phyloP scores from a whole-genome alignment of 1,140 invertebrate species.

The Pentalonia nigronervosa region DNA sequence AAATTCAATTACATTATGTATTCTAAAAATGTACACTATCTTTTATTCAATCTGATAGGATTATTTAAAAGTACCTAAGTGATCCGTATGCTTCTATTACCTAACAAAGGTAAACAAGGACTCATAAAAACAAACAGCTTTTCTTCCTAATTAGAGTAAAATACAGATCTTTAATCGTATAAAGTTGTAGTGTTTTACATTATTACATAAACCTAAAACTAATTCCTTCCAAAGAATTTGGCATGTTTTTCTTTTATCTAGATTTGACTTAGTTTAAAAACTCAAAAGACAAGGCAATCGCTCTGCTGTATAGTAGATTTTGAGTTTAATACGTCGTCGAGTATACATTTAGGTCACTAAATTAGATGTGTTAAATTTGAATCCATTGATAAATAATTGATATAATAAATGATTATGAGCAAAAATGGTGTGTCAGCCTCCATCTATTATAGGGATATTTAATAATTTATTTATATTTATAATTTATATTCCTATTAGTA shows the following conservation, averaged over 20 bases:
- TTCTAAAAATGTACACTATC: neutral
- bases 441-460: neutral
- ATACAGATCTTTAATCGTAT: neutral
- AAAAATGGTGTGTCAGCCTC: neutral
- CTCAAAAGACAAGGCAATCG: neutral
- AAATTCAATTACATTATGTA: neutral
- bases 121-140: constrained; percentile 1
- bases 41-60: neutral
- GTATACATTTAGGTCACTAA: neutral
- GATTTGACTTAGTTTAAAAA: neutral
- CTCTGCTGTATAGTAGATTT: neutral
- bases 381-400: neutral
- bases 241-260: neutral
- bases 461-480: neutral
- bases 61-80: neutral
- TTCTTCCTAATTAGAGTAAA: constrained; percentile 12
- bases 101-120: neutral
- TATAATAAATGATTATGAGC: neutral
- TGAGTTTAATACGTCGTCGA: neutral
- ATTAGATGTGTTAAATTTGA: neutral
- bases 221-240: neutral
- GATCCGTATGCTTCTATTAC: neutral
- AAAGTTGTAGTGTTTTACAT: neutral
- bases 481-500: neutral
- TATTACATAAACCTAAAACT: neutral